A percentile compares a stretch with the other conserved stretches of the same genome.
Conservation (phyloP, 1,140 invertebrate species). For the Papilio glaucus region DNA sequence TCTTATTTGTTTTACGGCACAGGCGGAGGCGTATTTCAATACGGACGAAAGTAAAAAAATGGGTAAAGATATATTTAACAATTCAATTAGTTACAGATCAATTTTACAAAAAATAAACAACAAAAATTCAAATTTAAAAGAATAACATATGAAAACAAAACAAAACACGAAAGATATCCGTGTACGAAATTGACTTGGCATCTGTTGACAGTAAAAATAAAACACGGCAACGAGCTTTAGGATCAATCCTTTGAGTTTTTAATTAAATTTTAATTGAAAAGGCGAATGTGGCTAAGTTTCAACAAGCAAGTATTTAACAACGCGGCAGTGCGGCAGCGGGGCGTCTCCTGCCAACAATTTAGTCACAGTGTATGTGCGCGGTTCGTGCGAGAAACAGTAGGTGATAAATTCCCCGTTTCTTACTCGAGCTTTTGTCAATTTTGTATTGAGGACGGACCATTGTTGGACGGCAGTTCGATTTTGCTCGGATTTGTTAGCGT, state of each 20-base stretch:
- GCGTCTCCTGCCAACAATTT: slow-evolving; percentile 66
- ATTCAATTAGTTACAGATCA: slow-evolving; percentile 5
- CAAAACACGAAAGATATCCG: not conserved
- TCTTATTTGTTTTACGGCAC: not conserved
- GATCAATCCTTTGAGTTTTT: slow-evolving; percentile 27
- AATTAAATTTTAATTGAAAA: slow-evolving; percentile 30
- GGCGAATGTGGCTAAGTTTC: slow-evolving; percentile 10
- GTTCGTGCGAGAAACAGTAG: slow-evolving; percentile 67
- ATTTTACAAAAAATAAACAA: not conserved
- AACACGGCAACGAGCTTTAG: not conserved
- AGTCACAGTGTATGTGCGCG: slow-evolving; percentile 60
- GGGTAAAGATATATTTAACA: not conserved
- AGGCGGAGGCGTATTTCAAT: not conserved
- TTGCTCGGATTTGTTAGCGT: slow-evolving; percentile 70
- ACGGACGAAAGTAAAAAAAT: not conserved
- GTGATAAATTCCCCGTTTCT: slow-evolving; percentile 73
- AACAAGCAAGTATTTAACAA: slow-evolving; percentile 40
- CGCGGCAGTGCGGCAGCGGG: slow-evolving; percentile 38
- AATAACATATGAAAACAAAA: not conserved
- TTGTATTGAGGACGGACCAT: slow-evolving; percentile 77
- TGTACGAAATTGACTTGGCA: slow-evolving; percentile 18
- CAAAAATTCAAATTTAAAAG: slow-evolving; percentile 17
- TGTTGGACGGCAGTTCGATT: slow-evolving; percentile 76
- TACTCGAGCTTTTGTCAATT: slow-evolving; percentile 74
- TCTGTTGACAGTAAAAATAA: slow-evolving; percentile 19